Conservation (phyloP, 23 tunicate species). For the Halocynthia roretzi region DNA sequence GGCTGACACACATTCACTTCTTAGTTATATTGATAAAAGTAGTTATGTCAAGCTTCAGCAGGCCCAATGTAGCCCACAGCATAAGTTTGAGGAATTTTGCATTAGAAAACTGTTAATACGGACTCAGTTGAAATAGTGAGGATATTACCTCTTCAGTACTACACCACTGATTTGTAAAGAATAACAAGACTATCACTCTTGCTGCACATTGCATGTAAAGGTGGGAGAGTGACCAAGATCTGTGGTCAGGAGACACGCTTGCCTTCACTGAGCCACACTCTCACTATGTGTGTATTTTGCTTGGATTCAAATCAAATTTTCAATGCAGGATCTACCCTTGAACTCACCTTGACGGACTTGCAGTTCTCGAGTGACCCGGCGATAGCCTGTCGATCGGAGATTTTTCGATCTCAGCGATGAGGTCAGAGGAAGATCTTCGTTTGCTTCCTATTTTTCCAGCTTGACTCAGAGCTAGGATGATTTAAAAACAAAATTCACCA, state of each 20-base stretch:
- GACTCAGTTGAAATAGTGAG: no score
- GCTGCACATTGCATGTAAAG: conserved; percentile 1
- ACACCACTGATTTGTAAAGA: background rate
- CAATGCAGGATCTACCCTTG: background rate
- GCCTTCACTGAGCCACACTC: no score
- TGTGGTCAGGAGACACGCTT: no score
- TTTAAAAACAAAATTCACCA: no score
- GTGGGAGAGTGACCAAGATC: no score
- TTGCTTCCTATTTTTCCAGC: conserved; percentile 27
- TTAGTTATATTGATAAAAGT: no score
- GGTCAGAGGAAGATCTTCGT: conserved; percentile 56
- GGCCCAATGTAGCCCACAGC: no score
- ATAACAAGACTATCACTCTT: background rate
- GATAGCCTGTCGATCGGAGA: conserved; percentile 52
- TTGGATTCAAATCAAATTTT: background rate
- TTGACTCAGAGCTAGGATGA: conserved; percentile 34
- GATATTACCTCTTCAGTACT: no score
- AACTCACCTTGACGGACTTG: conserved; percentile 51
- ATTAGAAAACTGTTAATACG: no score
- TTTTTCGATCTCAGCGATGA: conserved; percentile 80
- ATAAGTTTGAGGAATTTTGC: no score
- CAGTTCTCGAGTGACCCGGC: conserved; percentile 71
- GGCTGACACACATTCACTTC: no score
- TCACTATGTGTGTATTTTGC: background rate
- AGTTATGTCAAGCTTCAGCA: no score